Evolutionary conservation across 2,888 invertebrate genomes (phyloP).

Genomic region (Eristalis tenax): DNA sequence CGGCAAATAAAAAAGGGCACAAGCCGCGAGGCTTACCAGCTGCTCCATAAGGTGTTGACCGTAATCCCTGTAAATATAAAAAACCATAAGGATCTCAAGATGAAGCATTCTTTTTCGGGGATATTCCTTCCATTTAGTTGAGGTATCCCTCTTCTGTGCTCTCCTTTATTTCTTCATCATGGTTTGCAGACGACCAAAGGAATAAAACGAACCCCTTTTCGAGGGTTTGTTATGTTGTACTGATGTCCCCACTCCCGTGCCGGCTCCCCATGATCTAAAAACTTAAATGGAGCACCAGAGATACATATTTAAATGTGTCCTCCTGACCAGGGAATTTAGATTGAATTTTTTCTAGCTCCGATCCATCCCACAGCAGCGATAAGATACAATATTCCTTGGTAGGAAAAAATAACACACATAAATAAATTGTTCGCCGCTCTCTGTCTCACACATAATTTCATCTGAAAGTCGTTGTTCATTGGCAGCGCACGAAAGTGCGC

Average conservation of each 20-base stretch:
- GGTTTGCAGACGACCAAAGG: not conserved
- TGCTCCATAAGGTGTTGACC: slow-evolving; percentile 65
- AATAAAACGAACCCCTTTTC: not conserved
- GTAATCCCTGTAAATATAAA: slow-evolving; percentile 62
- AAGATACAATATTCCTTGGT: not conserved
- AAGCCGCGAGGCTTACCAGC: slow-evolving; percentile 55
- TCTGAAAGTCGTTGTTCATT: slow-evolving; percentile 10
- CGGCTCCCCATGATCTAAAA: not conserved
- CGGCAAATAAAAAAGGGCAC: slow-evolving; percentile 29
- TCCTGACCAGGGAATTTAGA: slow-evolving; percentile 31
- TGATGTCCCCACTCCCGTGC: no score
- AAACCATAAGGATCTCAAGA: slow-evolving; percentile 54
- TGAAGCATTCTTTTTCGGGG: slow-evolving; percentile 5
- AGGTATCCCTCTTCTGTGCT: slow-evolving; percentile 1
- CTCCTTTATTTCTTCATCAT: slow-evolving; percentile 32
- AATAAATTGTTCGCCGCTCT: slow-evolving; percentile 33
- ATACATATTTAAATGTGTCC: slow-evolving; percentile 39
- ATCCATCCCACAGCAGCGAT: not conserved
- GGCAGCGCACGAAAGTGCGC: not conserved
- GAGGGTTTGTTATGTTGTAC: not conserved
- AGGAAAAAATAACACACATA: slow-evolving; percentile 6
- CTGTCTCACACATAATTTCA: slow-evolving; percentile 20
- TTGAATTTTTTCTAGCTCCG: slow-evolving; percentile 31
- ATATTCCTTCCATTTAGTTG: slow-evolving; percentile 19
- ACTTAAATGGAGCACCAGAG: slow-evolving; percentile 12